These are phyloP conservation scores for Halichoeres trimaculatus DNA, from an alignment of 2,113 vertebrate genomes.

Conservation along the genomic window DNA sequence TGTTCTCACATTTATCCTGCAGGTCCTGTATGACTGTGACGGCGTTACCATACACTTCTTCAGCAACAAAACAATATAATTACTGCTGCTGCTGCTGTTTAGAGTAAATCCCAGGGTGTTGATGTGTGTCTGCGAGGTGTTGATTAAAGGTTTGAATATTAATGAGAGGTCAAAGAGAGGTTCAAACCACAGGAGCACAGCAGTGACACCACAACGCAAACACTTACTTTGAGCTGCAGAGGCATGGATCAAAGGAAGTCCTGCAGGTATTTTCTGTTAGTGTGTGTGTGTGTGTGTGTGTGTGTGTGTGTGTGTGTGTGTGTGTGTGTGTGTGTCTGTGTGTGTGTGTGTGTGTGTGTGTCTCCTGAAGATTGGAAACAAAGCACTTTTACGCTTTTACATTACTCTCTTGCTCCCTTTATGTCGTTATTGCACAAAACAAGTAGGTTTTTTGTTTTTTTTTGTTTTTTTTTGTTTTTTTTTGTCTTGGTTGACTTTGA, in stretches of 20 bases:
- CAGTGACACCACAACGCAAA: neutral
- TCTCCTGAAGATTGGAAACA: neutral
- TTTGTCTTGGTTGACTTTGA: too few species aligned
- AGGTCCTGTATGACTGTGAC: neutral
- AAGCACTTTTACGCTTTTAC: too few species aligned
- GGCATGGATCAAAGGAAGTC: neutral
- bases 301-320: too few species aligned
- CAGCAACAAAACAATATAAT: neutral
- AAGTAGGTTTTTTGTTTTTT: too few species aligned
- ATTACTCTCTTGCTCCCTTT: too few species aligned
- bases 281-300: too few species aligned
- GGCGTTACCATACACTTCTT: neutral
- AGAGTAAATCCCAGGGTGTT: neutral
- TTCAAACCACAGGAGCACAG: slow-evolving; percentile 5
- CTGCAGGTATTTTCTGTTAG: neutral
- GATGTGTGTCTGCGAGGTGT: neutral
- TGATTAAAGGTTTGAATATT: slow-evolving; percentile 8
- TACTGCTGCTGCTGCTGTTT: neutral
- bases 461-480: too few species aligned
- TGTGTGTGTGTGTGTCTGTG: too few species aligned
- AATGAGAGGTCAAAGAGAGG: slow-evolving; percentile 11
- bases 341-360: too few species aligned
- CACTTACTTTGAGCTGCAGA: neutral
- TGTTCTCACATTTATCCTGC: neutral
- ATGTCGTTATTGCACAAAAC: too few species aligned